These are phyloP conservation scores for Amphiduros pacificus DNA, from an alignment of 2,888 invertebrate genomes.

Conservation along the genomic window DNA sequence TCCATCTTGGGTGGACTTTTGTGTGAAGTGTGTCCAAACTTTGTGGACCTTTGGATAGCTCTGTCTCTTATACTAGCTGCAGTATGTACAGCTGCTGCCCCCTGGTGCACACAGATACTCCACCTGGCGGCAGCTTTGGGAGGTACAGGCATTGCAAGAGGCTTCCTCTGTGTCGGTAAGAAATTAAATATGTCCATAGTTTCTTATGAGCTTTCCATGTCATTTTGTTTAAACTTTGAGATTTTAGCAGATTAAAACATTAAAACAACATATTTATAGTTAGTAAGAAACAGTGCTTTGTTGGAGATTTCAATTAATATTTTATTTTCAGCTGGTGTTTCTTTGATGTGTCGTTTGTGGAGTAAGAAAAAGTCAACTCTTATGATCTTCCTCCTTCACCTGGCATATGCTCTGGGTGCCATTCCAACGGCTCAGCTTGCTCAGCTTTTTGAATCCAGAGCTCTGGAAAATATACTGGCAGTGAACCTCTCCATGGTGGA, in stretches of 20 bases:
- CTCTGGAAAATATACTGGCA: not conserved
- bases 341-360: not conserved
- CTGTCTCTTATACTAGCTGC: slow-evolving; percentile 5
- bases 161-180: slow-evolving; percentile 14
- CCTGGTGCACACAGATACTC: slow-evolving; percentile 4
- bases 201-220: too few relatives aligned
- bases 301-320: too few relatives aligned
- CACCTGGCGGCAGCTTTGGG: slow-evolving; percentile 6
- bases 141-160: slow-evolving; percentile 7
- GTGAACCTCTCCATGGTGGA: too few relatives aligned
- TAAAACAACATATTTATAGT: too few relatives aligned
- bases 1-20: slow-evolving; percentile 10
- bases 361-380: not conserved
- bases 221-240: too few relatives aligned
- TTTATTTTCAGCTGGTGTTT: not conserved
- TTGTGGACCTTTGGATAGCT: slow-evolving; percentile 11
- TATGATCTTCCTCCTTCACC: not conserved
- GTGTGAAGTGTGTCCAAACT: slow-evolving; percentile 12
- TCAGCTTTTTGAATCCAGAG: not conserved
- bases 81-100: slow-evolving; percentile 8
- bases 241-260: too few relatives aligned
- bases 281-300: too few relatives aligned
- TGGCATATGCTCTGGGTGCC: not conserved
- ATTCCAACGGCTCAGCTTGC: not conserved
- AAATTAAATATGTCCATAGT: too few relatives aligned